A percentile compares a stretch with the other conserved stretches of the same genome.
These are phyloP conservation scores for Monopis laevigella DNA, from an alignment of 2,888 invertebrate genomes.

Conservation along the genomic window DNA sequence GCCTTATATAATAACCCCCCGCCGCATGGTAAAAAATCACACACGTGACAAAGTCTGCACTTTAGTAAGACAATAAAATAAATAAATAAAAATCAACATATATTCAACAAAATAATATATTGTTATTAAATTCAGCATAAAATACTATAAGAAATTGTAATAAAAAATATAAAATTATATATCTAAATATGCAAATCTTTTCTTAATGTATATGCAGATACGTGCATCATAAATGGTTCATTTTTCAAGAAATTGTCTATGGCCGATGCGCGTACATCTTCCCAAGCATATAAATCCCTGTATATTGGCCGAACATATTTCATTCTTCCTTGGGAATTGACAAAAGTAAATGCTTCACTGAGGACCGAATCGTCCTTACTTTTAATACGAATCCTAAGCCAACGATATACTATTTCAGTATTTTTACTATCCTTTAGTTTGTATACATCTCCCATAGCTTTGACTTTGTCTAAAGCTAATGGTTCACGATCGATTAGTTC, in stretches of 20 bases:
- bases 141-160: not conserved
- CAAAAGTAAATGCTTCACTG: slow-evolving; percentile 75
- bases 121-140: not conserved
- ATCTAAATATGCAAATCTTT: slow-evolving; percentile 74
- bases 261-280: slow-evolving; percentile 71
- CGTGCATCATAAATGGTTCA: slow-evolving; percentile 84
- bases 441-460: slow-evolving; percentile 72
- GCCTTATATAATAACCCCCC: no score
- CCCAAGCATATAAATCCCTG: slow-evolving; percentile 85
- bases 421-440: slow-evolving; percentile 73
- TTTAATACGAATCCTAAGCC: slow-evolving; percentile 81
- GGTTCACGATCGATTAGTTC: slow-evolving; percentile 68
- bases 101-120: no score
- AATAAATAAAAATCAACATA: no score
- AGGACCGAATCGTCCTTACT: slow-evolving; percentile 75
- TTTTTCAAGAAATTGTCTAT: slow-evolving; percentile 77
- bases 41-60: no score
- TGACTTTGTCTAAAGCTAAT: slow-evolving; percentile 64
- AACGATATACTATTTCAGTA: slow-evolving; percentile 81
- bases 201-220: slow-evolving; percentile 76
- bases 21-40: no score
- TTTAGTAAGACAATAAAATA: no score
- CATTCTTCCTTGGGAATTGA: slow-evolving; percentile 88
- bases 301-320: slow-evolving; percentile 91
- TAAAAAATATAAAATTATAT: not conserved